Conservation (phyloP, 2,888 invertebrate species). For the Hydriomena furcata region DNA sequence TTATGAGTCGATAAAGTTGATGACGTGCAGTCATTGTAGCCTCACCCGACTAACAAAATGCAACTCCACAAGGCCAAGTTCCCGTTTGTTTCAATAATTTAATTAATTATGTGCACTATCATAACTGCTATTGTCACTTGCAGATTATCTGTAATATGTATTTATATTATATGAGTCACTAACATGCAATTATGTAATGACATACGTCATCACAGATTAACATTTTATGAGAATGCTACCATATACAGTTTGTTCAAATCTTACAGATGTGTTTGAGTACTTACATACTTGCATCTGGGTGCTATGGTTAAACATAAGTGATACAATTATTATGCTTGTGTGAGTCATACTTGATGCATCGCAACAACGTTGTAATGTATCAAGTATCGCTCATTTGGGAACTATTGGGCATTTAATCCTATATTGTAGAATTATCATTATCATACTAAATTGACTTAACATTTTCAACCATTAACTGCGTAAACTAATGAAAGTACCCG, state of each 20-base stretch:
- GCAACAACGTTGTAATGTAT: constrained; percentile 43
- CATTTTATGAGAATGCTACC: constrained; percentile 75
- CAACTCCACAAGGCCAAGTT: constrained; percentile 84
- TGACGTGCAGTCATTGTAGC: constrained; percentile 79
- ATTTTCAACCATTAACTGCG: constrained; percentile 82
- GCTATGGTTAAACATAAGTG: constrained; percentile 82
- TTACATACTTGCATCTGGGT: constrained; percentile 84
- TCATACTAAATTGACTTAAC: constrained; percentile 83
- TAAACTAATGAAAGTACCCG: constrained; percentile 78
- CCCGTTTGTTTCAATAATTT: constrained; percentile 78
- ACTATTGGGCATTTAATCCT: constrained; percentile 85
- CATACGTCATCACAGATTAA: constrained; percentile 76
- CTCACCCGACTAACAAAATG: constrained; percentile 79
- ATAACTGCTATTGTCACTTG: constrained; percentile 81
- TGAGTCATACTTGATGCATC: constrained; percentile 65
- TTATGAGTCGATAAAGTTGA: constrained; percentile 74
- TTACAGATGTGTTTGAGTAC: constrained; percentile 71
- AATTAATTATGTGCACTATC: constrained; percentile 77
- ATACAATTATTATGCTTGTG: constrained; percentile 78
- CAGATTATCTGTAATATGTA: constrained; percentile 82
- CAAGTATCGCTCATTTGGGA: constrained; percentile 75
- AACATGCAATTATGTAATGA: constrained; percentile 84
- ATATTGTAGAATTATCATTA: constrained; percentile 81
- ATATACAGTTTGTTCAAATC: constrained; percentile 59
- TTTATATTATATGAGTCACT: constrained; percentile 84